A percentile compares a stretch with the other conserved stretches of the same genome.
phyloP scores from a whole-genome alignment of 92 coral and sea anemone species.

The Desmophyllum pertusum region DNA sequence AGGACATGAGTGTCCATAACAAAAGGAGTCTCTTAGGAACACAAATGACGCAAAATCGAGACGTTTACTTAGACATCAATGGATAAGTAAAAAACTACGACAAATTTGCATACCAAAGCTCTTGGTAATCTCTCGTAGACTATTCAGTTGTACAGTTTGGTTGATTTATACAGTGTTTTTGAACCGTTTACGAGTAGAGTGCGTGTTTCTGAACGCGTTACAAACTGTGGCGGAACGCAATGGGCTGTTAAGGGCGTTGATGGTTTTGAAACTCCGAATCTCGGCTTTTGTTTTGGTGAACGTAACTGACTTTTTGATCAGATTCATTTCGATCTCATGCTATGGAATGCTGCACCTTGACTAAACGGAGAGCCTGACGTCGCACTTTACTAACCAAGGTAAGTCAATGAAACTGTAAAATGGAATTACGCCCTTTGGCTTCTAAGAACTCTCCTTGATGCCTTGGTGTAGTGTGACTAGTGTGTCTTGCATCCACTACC shows the following conservation, averaged over 20 bases:
- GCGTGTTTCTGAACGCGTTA: neutral
- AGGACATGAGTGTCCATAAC: neutral
- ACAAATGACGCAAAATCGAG: slow-evolving; percentile 28
- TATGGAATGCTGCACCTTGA: neutral
- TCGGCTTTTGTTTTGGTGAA: neutral
- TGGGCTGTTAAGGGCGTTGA: neutral
- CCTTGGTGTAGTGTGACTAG: neutral
- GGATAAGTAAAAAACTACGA: neutral
- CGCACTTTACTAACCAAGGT: neutral
- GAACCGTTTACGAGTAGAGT: neutral
- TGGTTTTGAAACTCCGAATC: neutral
- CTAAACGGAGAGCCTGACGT: neutral
- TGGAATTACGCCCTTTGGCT: neutral
- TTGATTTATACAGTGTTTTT: no score
- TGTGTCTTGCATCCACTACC: neutral
- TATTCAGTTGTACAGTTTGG: neutral
- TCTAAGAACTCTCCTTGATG: neutral
- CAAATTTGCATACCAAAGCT: slow-evolving; percentile 32
- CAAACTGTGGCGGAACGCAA: neutral
- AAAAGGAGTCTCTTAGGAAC: slow-evolving; percentile 33
- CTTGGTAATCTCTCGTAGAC: neutral
- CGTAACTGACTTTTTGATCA: neutral
- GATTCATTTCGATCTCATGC: neutral
- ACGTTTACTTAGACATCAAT: slow-evolving; percentile 35
- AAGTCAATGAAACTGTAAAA: neutral